These are phyloP conservation scores for Zapornia atra DNA, from an alignment of 2,113 vertebrate species.

Conservation along the genomic window DNA sequence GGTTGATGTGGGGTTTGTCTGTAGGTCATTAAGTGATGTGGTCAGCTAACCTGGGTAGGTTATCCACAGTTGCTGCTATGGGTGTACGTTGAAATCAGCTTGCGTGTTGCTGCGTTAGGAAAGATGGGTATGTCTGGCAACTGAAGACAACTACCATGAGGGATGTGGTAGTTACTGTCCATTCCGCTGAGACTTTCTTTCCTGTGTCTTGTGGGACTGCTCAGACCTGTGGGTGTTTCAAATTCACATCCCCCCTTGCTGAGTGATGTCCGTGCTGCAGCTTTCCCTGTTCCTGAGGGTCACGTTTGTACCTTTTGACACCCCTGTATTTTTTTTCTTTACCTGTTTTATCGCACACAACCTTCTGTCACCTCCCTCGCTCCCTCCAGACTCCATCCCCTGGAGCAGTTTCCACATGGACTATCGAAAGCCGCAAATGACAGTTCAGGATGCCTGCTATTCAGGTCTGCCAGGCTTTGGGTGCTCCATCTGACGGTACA, in stretches of 20 bases:
- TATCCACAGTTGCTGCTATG: neutral
- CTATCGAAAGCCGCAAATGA: neutral
- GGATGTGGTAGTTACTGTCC: neutral
- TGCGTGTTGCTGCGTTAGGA: neutral
- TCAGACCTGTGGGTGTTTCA: neutral
- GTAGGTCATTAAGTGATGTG: neutral
- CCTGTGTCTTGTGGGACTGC: neutral
- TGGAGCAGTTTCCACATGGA: neutral
- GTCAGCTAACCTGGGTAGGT: neutral
- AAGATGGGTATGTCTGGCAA: neutral
- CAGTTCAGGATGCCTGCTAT: neutral
- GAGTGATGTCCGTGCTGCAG: rapidly evolving
- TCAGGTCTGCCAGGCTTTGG: neutral
- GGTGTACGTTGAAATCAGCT: neutral
- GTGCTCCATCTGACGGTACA: neutral
- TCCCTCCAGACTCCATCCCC: neutral
- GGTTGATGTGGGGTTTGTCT: neutral
- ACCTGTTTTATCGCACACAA: neutral
- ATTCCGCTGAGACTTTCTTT: neutral
- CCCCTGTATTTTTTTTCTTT: neutral
- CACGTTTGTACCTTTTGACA: neutral
- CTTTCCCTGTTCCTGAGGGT: neutral
- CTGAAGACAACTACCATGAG: neutral
- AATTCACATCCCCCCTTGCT: neutral
- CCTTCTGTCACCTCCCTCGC: neutral